These are phyloP conservation scores for Hylaea fasciaria DNA, from an alignment of 2,888 invertebrate genomes.

Conservation along the genomic window DNA sequence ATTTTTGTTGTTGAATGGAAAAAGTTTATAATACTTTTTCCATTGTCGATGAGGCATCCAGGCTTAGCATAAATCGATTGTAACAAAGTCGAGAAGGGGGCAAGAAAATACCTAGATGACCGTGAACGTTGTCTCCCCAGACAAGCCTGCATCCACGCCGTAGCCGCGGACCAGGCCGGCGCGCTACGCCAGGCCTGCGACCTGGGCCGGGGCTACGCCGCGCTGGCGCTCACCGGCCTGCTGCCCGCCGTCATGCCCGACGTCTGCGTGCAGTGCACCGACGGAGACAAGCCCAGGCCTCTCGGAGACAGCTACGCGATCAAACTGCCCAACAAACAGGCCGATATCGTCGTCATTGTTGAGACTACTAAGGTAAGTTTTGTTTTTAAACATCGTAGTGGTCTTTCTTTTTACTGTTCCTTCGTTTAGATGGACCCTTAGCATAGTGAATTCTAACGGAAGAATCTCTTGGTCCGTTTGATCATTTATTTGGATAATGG, in stretches of 20 bases:
- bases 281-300: slow-evolving; percentile 68
- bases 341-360: slow-evolving; percentile 92
- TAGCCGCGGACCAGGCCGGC: slow-evolving; percentile 64
- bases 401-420: too few species aligned
- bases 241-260: slow-evolving; percentile 87
- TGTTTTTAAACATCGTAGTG: too few species aligned
- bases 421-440: too few species aligned
- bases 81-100: too few species aligned
- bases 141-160: slow-evolving; percentile 90
- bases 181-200: slow-evolving; percentile 86
- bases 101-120: too few species aligned
- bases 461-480: too few species aligned
- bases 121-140: slow-evolving; percentile 67
- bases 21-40: too few species aligned
- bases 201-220: slow-evolving; percentile 88
- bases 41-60: too few species aligned
- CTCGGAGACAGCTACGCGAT: slow-evolving; percentile 87
- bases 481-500: too few species aligned
- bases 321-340: slow-evolving; percentile 89
- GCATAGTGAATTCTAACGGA: too few species aligned
- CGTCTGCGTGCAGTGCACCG: slow-evolving; percentile 86
- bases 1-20: too few species aligned
- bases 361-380: slow-evolving; percentile 81
- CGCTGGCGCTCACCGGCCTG: slow-evolving; percentile 85
- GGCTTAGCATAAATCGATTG: too few species aligned